Evolutionary conservation across 1,140 invertebrate species (phyloP), one percentile per base, ranked within the genome.

Genomic region (Tetramorium simillimum): DNA sequence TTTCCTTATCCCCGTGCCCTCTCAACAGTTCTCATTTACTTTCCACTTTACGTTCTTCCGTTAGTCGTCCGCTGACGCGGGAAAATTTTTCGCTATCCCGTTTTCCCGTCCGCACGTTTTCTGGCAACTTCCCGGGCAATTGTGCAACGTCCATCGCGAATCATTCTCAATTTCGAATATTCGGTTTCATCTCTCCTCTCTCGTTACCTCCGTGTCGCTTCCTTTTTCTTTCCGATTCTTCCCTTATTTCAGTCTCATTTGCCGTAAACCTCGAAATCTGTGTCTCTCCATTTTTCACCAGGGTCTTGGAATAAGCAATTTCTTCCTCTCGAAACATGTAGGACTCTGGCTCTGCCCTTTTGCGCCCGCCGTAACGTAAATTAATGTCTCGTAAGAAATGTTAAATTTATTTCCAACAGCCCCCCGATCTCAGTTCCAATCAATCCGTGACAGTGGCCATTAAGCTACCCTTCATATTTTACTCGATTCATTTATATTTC

Each of bases 21-120:
- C 53, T 58, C 53, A 53, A 67, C 76, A 21, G n/a, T 10, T n/a
- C 24, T 40, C 49, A 43, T 82, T 82, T 82, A 73, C 40, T 60
- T 84, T 81, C 67, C 37, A 43, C 51, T 70, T 70, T 75, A 49
- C 43, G 14, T 24, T 14, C 33, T 3, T 33, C 18, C 14, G 28
- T 60, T 10, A 28, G 53, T 46, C 51, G 37, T 33, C 24, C 21
- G 28, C 53, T 60, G 69, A 84, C 51, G n/a, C 49, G 67, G 43
- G 16, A 75, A 24, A 62, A 33, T 62, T 62, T 24, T 58, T 60
- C 40, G 16, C 16, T 43, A 33, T 72, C 51, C 75, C 37, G 14
- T 58, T 77, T 63, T 21, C 33, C 53, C 46, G 18, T 21, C 33
- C 28, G 43, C n/a, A 4, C 14, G 33, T 60, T 16, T 24, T 40